Conservation (phyloP, 1,140 invertebrate species). For the Geopemphigus sp. region DNA sequence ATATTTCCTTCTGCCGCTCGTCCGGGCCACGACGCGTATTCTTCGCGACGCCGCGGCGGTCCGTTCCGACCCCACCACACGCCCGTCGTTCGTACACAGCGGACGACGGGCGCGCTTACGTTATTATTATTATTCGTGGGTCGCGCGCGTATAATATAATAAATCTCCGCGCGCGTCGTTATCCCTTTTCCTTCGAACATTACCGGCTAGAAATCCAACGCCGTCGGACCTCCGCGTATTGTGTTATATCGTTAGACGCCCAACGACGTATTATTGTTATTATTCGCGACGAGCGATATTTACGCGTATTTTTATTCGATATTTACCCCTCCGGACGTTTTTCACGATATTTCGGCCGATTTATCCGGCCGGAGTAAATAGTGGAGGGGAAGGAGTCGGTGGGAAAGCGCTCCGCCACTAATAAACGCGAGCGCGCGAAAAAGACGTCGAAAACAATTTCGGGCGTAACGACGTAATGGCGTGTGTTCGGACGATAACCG, state of each 20-base stretch:
- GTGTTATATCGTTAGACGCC: background rate
- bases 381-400: too few species aligned
- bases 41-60: too few species aligned
- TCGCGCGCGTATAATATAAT: background rate
- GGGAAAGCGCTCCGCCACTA: background rate
- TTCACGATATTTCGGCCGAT: constrained; percentile 1
- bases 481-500: constrained; percentile 45
- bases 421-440: background rate
- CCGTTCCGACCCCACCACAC: too few species aligned
- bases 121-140: background rate
- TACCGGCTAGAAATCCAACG: background rate
- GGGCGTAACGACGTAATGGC: constrained; percentile 44
- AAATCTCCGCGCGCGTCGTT: background rate
- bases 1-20: too few species aligned
- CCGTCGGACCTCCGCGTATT: background rate
- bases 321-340: too few species aligned
- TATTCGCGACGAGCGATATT: too few species aligned
- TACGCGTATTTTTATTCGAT: background rate
- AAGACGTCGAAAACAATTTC: constrained; percentile 36
- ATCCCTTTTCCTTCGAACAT: constrained; percentile 9
- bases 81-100: too few species aligned
- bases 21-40: too few species aligned
- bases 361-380: background rate
- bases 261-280: background rate
- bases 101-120: too few species aligned